Evolutionary conservation across 1,140 invertebrate genomes (phyloP).

Genomic region (Cydia splendana): DNA sequence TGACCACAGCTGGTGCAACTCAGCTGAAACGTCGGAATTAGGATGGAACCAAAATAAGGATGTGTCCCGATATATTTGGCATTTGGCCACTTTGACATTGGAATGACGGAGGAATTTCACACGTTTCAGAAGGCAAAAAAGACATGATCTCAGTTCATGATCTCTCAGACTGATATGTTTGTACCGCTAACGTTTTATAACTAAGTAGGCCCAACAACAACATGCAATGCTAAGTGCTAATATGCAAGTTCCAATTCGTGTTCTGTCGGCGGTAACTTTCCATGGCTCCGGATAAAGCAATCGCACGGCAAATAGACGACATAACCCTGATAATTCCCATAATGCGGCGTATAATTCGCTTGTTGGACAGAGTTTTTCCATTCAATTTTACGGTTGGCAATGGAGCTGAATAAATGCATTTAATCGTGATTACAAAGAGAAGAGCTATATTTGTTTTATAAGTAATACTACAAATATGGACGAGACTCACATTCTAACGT

Average conservation of each 20-base stretch:
- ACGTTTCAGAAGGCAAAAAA: not conserved
- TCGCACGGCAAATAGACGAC: conserved; percentile 14
- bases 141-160: not conserved
- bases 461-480: not conserved
- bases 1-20: no score
- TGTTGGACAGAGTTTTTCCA: conserved; percentile 30
- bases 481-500: not conserved
- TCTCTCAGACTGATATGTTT: not conserved
- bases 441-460: conserved; percentile 20
- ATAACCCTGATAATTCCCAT: conserved; percentile 8
- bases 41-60: no score
- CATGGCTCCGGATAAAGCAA: conserved; percentile 28
- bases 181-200: not conserved
- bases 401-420: conserved; percentile 30
- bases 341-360: conserved; percentile 30
- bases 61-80: no score
- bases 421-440: conserved; percentile 22
- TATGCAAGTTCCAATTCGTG: conserved; percentile 18
- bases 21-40: no score
- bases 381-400: conserved; percentile 27
- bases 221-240: conserved; percentile 20
- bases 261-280: conserved; percentile 27
- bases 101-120: not conserved
- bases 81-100: no score
- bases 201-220: not conserved